Evolutionary conservation across 2,797 vertebrate genomes (phyloP).

Genomic region (Anableps anableps): DNA sequence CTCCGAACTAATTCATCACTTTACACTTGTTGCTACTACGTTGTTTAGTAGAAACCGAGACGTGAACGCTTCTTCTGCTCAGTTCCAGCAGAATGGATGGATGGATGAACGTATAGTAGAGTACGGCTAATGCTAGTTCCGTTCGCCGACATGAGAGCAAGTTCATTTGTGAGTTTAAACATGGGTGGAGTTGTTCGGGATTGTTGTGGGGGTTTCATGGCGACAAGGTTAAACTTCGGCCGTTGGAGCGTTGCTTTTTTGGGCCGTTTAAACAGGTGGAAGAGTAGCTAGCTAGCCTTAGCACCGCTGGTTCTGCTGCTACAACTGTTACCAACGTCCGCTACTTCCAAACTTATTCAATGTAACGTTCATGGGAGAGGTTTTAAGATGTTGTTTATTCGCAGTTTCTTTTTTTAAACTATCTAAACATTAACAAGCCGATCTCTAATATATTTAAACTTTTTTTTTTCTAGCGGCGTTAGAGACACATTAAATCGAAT

Average conservation of each 20-base stretch:
- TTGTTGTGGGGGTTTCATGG: background rate
- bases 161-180: slow-evolving; percentile 26
- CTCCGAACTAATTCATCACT: slow-evolving; percentile 34
- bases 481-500: background rate
- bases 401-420: fast-evolving
- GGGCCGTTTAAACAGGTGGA: slow-evolving; percentile 45
- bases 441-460: background rate
- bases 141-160: slow-evolving; percentile 8
- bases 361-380: slow-evolving; percentile 21
- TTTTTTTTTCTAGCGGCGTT: background rate
- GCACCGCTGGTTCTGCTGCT: slow-evolving; percentile 32
- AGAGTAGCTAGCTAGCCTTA: slow-evolving; percentile 47
- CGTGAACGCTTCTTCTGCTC: slow-evolving; percentile 47
- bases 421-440: background rate
- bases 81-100: slow-evolving; percentile 41
- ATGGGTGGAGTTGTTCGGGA: background rate
- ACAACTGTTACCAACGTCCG: slow-evolving; percentile 32
- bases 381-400: background rate
- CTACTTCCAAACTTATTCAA: background rate
- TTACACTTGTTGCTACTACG: slow-evolving; percentile 69
- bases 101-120: slow-evolving; percentile 21
- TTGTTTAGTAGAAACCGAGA: slow-evolving; percentile 23
- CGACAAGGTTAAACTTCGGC: slow-evolving; percentile 8
- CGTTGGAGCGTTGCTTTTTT: background rate
- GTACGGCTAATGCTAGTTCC: slow-evolving; percentile 63